Percentiles rank a stretch among this genome's conserved stretches.
Evolutionary conservation across 1,140 invertebrate genomes (phyloP).

Genomic region (Drosophila pseudoananassae): DNA sequence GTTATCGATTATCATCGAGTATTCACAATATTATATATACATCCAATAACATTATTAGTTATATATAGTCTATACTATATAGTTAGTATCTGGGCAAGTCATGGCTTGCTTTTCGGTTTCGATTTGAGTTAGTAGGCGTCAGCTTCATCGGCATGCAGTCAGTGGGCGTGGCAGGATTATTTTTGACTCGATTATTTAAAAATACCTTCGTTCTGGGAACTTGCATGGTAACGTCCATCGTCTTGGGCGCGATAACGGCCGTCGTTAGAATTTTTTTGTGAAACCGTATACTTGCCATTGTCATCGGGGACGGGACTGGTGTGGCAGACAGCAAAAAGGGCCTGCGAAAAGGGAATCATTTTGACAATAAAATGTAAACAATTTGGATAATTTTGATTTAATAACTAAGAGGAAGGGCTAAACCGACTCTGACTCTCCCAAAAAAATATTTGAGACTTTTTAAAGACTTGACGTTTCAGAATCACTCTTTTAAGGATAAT

Average conservation of each 20-base stretch:
- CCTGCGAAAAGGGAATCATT: conserved; percentile 34
- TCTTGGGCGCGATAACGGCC: conserved; percentile 68
- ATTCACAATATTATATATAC: conserved; percentile 9
- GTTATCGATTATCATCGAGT: conserved; percentile 26
- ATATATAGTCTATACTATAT: conserved; percentile 15
- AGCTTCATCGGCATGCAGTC: conserved; percentile 55
- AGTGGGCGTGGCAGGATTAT: conserved; percentile 47
- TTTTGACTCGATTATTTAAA: conserved; percentile 46
- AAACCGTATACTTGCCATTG: conserved; percentile 81
- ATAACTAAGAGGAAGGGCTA: neutral
- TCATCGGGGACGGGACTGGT: conserved; percentile 57
- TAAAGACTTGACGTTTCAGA: no score
- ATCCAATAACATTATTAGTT: neutral
- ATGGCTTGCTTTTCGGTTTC: conserved; percentile 12
- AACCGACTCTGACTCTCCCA: conserved; percentile 2
- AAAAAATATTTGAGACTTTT: neutral
- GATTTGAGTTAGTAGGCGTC: conserved; percentile 52
- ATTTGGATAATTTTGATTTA: conserved; percentile 1
- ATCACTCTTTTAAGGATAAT: neutral
- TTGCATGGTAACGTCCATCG: conserved; percentile 78
- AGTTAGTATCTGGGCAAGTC: conserved; percentile 36
- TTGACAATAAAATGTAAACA: neutral
- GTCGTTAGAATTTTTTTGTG: conserved; percentile 56
- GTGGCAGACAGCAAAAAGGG: conserved; percentile 70
- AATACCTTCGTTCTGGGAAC: conserved; percentile 76